Conservation (phyloP, 2,113 vertebrate species). For the Cyanoderma ruficeps region DNA sequence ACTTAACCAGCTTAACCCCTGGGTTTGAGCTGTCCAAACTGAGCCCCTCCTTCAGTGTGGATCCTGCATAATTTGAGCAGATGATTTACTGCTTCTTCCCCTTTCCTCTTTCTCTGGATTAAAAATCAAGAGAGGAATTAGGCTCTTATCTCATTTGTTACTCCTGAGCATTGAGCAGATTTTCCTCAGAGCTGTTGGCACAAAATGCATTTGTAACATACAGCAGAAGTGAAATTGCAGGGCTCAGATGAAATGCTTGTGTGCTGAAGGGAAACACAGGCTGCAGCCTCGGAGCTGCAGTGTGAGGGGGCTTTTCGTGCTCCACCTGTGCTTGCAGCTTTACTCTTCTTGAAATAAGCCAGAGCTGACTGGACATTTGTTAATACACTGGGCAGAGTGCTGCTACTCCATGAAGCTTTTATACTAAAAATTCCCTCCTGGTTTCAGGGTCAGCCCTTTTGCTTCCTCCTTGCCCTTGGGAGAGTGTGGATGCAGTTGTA, state of each 20-base stretch:
- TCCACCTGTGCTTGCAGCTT: background rate
- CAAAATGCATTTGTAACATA: background rate
- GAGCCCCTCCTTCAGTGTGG: background rate
- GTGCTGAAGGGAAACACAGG: background rate
- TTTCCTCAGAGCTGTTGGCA: background rate
- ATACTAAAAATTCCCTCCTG: background rate
- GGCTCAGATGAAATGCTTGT: background rate
- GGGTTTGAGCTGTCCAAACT: accelerated
- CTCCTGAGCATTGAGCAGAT: background rate
- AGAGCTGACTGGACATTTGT: background rate
- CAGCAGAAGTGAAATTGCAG: background rate
- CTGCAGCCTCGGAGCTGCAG: background rate
- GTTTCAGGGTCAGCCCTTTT: background rate
- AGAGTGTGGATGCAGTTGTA: background rate
- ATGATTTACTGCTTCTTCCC: background rate
- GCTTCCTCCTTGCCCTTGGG: background rate
- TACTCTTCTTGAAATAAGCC: background rate
- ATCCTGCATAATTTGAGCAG: background rate
- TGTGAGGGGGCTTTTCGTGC: background rate
- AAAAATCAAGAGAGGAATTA: background rate
- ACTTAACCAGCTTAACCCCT: background rate
- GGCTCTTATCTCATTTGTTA: background rate
- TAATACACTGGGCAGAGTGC: background rate
- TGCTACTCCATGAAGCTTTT: background rate
- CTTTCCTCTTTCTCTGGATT: background rate